Evolutionary conservation across 1,140 invertebrate species (phyloP).

Genomic region (Manduca sexta): DNA sequence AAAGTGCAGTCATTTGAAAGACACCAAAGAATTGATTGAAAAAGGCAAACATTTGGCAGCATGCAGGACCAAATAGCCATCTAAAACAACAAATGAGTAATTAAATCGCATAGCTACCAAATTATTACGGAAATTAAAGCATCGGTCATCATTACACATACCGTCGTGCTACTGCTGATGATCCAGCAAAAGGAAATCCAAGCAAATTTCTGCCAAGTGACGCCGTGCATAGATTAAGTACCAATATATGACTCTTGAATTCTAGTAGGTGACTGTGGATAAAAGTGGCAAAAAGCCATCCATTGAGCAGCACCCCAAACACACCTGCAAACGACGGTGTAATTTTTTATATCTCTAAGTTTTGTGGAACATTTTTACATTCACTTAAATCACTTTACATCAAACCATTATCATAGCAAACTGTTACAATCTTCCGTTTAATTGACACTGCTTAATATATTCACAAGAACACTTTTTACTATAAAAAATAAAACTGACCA

Average conservation of each 20-base stretch:
- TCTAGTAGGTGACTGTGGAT: conserved; percentile 68
- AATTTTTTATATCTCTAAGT: too few relatives aligned
- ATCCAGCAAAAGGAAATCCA: conserved; percentile 68
- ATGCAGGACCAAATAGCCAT: conserved; percentile 69
- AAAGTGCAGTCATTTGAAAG: conserved; percentile 66
- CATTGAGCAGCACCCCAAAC: conserved; percentile 69
- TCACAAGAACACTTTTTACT: background rate
- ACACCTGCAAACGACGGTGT: conserved; percentile 42
- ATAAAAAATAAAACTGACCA: conserved; percentile 45
- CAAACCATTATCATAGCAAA: background rate
- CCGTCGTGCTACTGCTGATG: conserved; percentile 71
- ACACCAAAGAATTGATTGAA: conserved; percentile 71
- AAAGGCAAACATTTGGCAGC: conserved; percentile 71
- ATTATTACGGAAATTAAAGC: too few relatives aligned
- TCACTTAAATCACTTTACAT: background rate
- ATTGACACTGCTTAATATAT: background rate
- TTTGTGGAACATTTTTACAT: too few relatives aligned
- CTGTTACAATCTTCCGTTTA: background rate
- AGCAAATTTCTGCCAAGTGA: conserved; percentile 66
- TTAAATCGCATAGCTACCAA: too few relatives aligned
- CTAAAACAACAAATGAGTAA: conserved; percentile 51
- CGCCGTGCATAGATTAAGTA: conserved; percentile 68
- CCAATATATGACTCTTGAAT: conserved; percentile 66
- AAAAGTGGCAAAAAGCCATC: conserved; percentile 70
- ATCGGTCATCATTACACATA: too few relatives aligned